Evolutionary conservation across 2,888 invertebrate genomes (phyloP).

Genomic region (Listrodromus nycthemerus): DNA sequence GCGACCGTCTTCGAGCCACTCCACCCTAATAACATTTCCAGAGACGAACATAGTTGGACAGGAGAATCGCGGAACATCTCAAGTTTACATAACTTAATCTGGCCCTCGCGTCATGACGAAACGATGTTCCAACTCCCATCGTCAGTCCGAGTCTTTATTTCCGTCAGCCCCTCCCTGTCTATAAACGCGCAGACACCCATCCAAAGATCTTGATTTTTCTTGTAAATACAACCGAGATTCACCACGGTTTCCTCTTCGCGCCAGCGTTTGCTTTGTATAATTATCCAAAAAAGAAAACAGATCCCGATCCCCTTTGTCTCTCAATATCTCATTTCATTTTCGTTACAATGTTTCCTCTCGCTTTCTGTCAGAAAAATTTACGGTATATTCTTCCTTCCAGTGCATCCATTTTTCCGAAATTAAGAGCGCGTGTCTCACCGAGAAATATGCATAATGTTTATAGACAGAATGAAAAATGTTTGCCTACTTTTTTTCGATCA

Average conservation of each 20-base stretch:
- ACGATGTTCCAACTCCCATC: conserved; percentile 46
- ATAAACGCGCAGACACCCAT: conserved; percentile 8
- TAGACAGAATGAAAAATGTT: neutral
- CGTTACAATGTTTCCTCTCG: neutral
- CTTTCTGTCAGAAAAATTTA: neutral
- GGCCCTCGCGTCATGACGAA: conserved; percentile 55
- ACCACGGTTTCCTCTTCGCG: conserved; percentile 25
- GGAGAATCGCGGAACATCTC: conserved; percentile 50
- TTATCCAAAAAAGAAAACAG: conserved; percentile 27
- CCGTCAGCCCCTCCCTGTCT: conserved; percentile 35
- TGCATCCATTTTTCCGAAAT: neutral
- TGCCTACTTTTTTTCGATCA: neutral
- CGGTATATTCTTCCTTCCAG: neutral
- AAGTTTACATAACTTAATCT: conserved; percentile 63
- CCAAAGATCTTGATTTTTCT: conserved; percentile 7
- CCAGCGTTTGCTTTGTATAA: conserved; percentile 4
- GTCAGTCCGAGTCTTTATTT: conserved; percentile 43
- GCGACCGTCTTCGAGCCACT: conserved; percentile 23
- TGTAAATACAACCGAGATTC: conserved; percentile 13
- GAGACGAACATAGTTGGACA: conserved; percentile 30
- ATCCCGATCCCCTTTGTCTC: neutral
- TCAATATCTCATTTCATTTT: conserved; percentile 5
- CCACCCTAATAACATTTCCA: conserved; percentile 60
- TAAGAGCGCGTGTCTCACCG: neutral
- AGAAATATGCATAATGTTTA: too few species aligned